Conservation (phyloP, 2,797 vertebrate species). For the Crocidura indochinensis region DNA sequence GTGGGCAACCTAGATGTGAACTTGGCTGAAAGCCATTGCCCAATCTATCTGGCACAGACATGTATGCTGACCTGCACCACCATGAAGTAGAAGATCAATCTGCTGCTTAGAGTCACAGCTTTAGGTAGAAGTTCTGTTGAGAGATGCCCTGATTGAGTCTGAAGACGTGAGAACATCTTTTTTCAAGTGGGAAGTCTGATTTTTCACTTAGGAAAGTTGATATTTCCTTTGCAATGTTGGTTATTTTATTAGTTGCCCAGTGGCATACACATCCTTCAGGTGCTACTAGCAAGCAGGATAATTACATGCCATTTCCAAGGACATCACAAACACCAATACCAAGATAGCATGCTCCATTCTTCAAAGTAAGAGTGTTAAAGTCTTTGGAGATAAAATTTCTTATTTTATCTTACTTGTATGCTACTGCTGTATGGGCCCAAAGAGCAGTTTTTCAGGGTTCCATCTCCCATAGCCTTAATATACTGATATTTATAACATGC, state of each 20-base stretch:
- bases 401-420: not conserved
- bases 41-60: not conserved
- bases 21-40: not conserved
- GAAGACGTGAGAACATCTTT: not conserved
- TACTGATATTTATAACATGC: not conserved
- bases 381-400: not conserved
- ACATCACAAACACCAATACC: fast-evolving
- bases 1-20: not conserved
- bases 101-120: fast-evolving
- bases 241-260: not conserved
- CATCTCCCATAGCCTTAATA: not conserved
- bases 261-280: not conserved
- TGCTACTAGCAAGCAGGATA: fast-evolving
- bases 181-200: not conserved
- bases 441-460: not conserved
- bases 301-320: not conserved
- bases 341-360: fast-evolving
- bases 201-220: not conserved
- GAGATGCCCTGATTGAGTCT: fast-evolving
- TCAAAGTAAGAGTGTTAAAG: not conserved
- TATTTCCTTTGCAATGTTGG: not conserved
- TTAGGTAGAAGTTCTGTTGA: not conserved
- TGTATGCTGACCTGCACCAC: not conserved
- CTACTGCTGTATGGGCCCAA: too few relatives aligned
- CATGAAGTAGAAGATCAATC: fast-evolving